Conservation (phyloP, 2,888 invertebrate species). For the Neoascia interrupta region DNA sequence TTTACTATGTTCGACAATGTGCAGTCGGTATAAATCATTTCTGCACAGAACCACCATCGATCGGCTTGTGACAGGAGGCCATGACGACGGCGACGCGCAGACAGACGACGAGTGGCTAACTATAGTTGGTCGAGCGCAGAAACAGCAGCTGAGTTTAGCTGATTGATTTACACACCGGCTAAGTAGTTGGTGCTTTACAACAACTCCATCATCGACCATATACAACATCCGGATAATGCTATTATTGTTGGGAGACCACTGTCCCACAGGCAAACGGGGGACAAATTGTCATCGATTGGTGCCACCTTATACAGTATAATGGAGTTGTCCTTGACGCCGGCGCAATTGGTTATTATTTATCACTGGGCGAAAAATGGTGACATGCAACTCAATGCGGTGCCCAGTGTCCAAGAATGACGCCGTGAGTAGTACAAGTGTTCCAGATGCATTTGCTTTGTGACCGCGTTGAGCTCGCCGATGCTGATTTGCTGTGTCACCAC, state of each 20-base stretch:
- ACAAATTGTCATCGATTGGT: slow-evolving; percentile 64
- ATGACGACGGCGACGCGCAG: slow-evolving; percentile 18
- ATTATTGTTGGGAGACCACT: slow-evolving; percentile 37
- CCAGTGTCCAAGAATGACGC: background rate
- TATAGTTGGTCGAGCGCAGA: too few species aligned
- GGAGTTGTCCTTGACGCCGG: slow-evolving; percentile 64
- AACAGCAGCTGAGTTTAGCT: slow-evolving; percentile 24
- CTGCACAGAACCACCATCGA: slow-evolving; percentile 24
- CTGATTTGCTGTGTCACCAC: slow-evolving; percentile 35
- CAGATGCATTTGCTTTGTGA: slow-evolving; percentile 68
- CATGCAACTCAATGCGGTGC: slow-evolving; percentile 13
- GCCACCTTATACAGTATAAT: too few species aligned
- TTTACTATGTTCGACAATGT: slow-evolving; percentile 63
- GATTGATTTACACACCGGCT: slow-evolving; percentile 62
- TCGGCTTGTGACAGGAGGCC: slow-evolving; percentile 26
- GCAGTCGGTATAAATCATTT: slow-evolving; percentile 63
- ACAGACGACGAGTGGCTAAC: slow-evolving; percentile 24
- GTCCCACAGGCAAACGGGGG: slow-evolving; percentile 46
- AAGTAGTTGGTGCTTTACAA: slow-evolving; percentile 49
- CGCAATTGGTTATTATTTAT: slow-evolving; percentile 63
- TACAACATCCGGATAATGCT: slow-evolving; percentile 57
- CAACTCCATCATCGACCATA: slow-evolving; percentile 65
- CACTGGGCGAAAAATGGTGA: slow-evolving; percentile 29
- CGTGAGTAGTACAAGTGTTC: slow-evolving; percentile 35
- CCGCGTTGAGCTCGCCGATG: slow-evolving; percentile 7